Conservation (phyloP, 2,113 vertebrate species). For the Micronycteris hirsuta region DNA sequence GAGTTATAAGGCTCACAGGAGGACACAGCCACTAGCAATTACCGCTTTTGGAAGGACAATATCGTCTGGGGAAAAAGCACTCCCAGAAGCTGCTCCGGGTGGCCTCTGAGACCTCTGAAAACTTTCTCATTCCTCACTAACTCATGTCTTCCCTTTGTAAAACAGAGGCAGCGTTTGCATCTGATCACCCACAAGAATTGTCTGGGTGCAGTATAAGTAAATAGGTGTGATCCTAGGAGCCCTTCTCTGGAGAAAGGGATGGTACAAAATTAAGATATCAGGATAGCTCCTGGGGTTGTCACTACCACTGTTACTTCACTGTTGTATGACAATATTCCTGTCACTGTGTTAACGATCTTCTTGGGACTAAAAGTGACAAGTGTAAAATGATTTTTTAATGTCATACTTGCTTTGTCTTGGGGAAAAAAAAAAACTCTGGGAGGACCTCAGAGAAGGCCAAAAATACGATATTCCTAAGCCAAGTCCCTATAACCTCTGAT, state of each 20-base stretch:
- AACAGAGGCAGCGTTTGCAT: background rate
- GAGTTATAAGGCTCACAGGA: background rate
- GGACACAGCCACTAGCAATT: background rate
- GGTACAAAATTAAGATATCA: constrained; percentile 30
- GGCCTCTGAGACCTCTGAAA: background rate
- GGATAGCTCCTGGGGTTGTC: background rate
- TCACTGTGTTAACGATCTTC: constrained; percentile 36
- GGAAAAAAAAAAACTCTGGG: background rate
- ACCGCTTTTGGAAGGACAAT: background rate
- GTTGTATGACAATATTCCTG: background rate
- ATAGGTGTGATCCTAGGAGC: background rate
- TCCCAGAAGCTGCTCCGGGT: background rate
- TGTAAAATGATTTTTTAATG: constrained; percentile 50
- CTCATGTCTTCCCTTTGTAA: background rate
- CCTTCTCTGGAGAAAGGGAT: background rate
- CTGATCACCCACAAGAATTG: background rate
- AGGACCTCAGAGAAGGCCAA: background rate
- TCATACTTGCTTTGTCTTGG: constrained; percentile 33
- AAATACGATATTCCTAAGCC: background rate
- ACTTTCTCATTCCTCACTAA: background rate
- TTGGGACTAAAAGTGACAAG: constrained; percentile 53
- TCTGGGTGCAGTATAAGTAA: constrained; percentile 14
- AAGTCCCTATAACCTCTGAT: background rate
- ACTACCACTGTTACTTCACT: background rate
- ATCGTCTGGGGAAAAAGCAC: background rate